Conservation (phyloP, 2,797 vertebrate species). For the Austrolebias charrua region DNA sequence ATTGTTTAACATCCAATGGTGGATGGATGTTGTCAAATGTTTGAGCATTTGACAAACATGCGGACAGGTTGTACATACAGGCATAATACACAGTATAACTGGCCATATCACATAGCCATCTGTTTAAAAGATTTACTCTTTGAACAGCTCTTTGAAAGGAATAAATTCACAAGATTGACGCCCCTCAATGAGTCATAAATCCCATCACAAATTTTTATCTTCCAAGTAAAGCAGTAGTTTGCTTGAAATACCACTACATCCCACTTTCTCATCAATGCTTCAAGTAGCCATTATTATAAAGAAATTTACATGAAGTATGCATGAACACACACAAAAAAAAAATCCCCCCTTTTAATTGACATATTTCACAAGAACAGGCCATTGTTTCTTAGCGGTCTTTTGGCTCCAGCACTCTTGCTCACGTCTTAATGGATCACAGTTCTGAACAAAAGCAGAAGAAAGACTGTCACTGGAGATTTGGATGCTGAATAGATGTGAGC, state of each 20-base stretch:
- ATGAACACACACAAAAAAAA: neutral
- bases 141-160: too few species aligned
- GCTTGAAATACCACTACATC: too few species aligned
- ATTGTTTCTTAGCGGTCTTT: neutral
- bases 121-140: too few species aligned
- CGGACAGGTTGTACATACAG: too few species aligned
- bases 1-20: too few species aligned
- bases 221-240: neutral
- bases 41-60: too few species aligned
- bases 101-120: too few species aligned
- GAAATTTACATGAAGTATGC: neutral
- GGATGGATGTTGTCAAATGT: too few species aligned
- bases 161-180: too few species aligned
- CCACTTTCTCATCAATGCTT: neutral
- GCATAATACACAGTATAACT: too few species aligned
- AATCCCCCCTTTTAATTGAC: neutral
- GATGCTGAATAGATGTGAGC: constrained; percentile 48
- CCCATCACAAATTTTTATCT: neutral
- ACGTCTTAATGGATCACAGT: constrained; percentile 20
- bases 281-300: neutral
- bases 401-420: neutral
- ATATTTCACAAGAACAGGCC: neutral
- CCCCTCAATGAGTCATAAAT: neutral
- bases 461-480: constrained; percentile 47
- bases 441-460: constrained; percentile 21